Base-by-base conservation (phyloP, 2,797 vertebrate genomes). In the Liparis tanakae region DNA sequence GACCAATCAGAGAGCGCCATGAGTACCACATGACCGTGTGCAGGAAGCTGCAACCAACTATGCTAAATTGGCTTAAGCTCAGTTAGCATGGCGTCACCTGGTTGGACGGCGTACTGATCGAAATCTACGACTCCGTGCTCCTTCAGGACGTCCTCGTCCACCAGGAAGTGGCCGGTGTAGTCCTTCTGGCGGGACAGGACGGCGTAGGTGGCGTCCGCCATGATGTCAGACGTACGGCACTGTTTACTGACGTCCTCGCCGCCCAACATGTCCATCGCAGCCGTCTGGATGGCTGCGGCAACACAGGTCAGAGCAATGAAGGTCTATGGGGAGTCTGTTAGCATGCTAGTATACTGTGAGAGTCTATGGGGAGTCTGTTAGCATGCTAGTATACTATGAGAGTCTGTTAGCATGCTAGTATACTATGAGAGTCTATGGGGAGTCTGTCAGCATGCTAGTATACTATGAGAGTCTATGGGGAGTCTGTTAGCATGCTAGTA, bases 191-290 rank as follows among this genome's bases (percentile, higher is more conserved):
- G 94, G 76, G 93, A 93, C 76, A 99, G 93, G 90, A 99, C 88
- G 76, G 94, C 93, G 22, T 99, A 99, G 0, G 98, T 98, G 10
- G 98, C 98, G 61, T 99, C 98, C 1, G 98, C 96, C 57, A 99
- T 93, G 78, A 99, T 99, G 70, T 98, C 97, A 0, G 92, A 93
- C 22, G 94, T 99, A 51, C 98, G 95, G 86, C 97, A 99, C 39
- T 97, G 97, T 41, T 94, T 96, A 33, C 92, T 90, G 1, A 99
- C 60, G 1, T 83, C 94, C 0, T 93, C 74, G 13, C 97, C 98
- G 25, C 97, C 97, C 22, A 99, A 76, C 98, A 99, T 98, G 70
- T 98, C 95, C 96, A 97, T 96, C 1, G 97, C 97, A 51, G 97
- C 96, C 0, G 98, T 99, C 86, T 92, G 92, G 76, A 95, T 95